phyloP scores from a whole-genome alignment of 2,888 invertebrate genomes.

The Pollenia amentaria region DNA sequence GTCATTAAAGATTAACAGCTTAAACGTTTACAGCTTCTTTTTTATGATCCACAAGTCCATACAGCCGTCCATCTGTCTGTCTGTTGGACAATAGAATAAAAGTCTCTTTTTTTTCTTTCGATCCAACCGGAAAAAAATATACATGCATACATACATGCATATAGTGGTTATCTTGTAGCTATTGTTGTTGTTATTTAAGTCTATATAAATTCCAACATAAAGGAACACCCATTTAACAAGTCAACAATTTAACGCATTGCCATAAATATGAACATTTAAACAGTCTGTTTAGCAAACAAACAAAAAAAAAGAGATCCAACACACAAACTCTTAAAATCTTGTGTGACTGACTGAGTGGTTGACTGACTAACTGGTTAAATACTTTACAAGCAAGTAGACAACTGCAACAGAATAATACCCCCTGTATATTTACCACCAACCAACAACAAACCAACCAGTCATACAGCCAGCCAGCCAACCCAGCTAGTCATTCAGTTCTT shows the following conservation, averaged over 20 bases:
- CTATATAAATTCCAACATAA: slow-evolving; percentile 74
- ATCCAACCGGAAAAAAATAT: slow-evolving; percentile 17
- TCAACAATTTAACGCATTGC: slow-evolving; percentile 84
- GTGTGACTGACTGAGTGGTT: slow-evolving; percentile 47
- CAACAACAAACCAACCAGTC: slow-evolving; percentile 35
- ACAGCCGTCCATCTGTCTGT: slow-evolving; percentile 29
- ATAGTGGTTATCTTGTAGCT: slow-evolving; percentile 60
- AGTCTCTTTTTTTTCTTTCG: background rate
- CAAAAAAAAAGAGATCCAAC: slow-evolving; percentile 26
- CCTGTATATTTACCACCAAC: slow-evolving; percentile 58
- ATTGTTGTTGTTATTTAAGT: slow-evolving; percentile 60
- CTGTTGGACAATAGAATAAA: slow-evolving; percentile 44
- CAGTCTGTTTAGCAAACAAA: slow-evolving; percentile 54
- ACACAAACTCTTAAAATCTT: slow-evolving; percentile 24
- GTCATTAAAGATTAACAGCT: slow-evolving; percentile 75
- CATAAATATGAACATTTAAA: slow-evolving; percentile 82
- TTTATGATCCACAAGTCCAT: slow-evolving; percentile 52
- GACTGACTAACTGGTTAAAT: slow-evolving; percentile 65
- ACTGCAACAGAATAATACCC: slow-evolving; percentile 44
- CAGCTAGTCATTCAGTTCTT: slow-evolving; percentile 21
- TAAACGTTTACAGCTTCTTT: slow-evolving; percentile 76
- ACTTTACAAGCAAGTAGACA: slow-evolving; percentile 69
- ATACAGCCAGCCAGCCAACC: slow-evolving; percentile 32
- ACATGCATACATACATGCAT: background rate
- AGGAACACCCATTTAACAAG: slow-evolving; percentile 84